These are phyloP conservation scores for Sebastes miniatus DNA, from an alignment of 2,797 vertebrate genomes.

Conservation along the genomic window DNA sequence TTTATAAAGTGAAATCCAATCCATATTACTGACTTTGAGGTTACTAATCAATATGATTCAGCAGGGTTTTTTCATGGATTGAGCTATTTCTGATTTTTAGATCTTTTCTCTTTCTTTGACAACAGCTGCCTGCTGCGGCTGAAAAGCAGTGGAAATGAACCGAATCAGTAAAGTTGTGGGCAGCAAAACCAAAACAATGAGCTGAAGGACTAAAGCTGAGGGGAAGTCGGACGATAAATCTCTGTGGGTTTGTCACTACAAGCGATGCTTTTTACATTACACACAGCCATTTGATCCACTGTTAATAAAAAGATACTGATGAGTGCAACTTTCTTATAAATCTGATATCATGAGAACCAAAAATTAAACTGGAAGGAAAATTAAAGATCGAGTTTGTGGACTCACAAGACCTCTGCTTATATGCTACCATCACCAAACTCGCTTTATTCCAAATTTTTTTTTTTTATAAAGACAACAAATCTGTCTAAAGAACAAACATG, in stretches of 20 bases:
- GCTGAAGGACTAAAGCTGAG: neutral
- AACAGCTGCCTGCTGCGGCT: neutral
- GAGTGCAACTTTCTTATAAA: neutral
- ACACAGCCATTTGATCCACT: neutral
- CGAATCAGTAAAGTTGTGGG: neutral
- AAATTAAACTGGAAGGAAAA: neutral
- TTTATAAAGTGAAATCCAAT: constrained; percentile 41
- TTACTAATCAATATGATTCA: constrained; percentile 26
- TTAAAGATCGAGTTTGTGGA: neutral
- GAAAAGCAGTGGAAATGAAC: neutral
- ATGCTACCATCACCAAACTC: neutral
- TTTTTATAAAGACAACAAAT: neutral
- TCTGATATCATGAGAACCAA: neutral
- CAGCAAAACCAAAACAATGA: neutral
- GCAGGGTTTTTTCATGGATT: constrained; percentile 10
- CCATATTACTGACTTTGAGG: constrained; percentile 19
- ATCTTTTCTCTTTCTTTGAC: neutral
- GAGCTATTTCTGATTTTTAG: neutral
- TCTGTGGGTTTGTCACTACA: neutral
- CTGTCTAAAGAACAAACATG: neutral
- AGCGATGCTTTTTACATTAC: neutral
- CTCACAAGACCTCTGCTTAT: neutral
- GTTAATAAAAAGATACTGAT: too few relatives aligned
- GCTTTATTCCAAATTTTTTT: neutral
- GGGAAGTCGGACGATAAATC: accelerated